These are phyloP conservation scores for Sminthopsis crassicaudata DNA, from an alignment of 2,113 vertebrate species.

Conservation along the genomic window DNA sequence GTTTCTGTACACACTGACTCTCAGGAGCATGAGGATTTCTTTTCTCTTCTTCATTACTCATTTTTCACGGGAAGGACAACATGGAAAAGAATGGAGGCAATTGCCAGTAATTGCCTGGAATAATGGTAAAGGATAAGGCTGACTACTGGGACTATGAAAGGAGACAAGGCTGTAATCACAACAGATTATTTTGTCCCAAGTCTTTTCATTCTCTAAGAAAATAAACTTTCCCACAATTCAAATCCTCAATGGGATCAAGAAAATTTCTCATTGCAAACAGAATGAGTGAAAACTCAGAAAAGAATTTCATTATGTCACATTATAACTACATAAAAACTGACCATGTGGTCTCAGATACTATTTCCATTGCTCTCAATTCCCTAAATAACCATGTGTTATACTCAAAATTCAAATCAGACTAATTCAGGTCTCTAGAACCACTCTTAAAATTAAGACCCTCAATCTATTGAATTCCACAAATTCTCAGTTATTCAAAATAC, in stretches of 20 bases:
- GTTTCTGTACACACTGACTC: background rate
- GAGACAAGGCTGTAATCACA: background rate
- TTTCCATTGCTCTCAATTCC: constrained; percentile 27
- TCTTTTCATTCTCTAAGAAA: background rate
- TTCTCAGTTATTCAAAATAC: background rate
- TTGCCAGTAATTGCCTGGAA: background rate
- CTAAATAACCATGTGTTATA: background rate
- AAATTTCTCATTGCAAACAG: background rate
- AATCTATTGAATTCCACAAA: background rate
- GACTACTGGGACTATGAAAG: background rate
- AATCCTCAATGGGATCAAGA: constrained; percentile 13
- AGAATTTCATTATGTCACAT: constrained; percentile 2
- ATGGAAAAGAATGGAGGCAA: background rate
- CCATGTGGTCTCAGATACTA: constrained; percentile 15
- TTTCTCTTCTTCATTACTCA: background rate
- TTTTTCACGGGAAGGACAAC: background rate
- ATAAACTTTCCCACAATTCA: background rate
- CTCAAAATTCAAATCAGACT: constrained; percentile 6
- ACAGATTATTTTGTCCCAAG: background rate
- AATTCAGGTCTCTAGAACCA: background rate
- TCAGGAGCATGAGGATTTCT: background rate
- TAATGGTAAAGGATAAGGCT: background rate
- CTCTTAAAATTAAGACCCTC: background rate
- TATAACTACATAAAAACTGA: background rate
- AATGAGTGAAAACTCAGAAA: constrained; percentile 7